A percentile compares a stretch with the other conserved stretches of the same genome.
Evolutionary conservation across 1,140 invertebrate genomes (phyloP).

Genomic region (Trachymyrmex septentrionalis): DNA sequence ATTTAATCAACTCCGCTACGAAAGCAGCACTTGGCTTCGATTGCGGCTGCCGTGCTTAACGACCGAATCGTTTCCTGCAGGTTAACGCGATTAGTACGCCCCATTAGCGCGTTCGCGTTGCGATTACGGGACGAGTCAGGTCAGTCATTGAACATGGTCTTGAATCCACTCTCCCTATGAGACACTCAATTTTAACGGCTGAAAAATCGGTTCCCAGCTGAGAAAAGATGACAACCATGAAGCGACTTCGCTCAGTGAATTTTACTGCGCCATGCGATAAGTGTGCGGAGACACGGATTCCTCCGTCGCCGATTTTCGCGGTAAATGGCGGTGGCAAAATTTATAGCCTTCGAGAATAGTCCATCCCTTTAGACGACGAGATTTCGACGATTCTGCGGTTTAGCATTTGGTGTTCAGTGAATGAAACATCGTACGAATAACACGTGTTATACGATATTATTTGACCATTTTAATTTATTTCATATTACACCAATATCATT

Average conservation of each 20-base stretch:
- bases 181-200: neutral
- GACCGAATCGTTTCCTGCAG: constrained; percentile 75
- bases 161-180: neutral
- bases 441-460: neutral
- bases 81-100: constrained; percentile 75
- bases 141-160: constrained; percentile 47
- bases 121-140: constrained; percentile 61
- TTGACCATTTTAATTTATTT: neutral
- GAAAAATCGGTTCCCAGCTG: constrained; percentile 35
- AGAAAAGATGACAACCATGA: constrained; percentile 13
- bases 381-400: constrained; percentile 28
- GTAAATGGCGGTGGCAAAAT: constrained; percentile 13
- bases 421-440: neutral
- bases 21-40: constrained; percentile 63
- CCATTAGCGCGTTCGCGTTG: constrained; percentile 75
- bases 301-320: constrained; percentile 11
- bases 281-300: constrained; percentile 23
- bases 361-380: neutral
- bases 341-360: constrained; percentile 12
- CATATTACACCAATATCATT: neutral
- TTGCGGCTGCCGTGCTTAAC: constrained; percentile 72
- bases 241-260: constrained; percentile 17
- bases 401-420: neutral
- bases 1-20: constrained; percentile 61
- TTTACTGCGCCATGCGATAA: constrained; percentile 37